A percentile compares a stretch with the other conserved stretches of the same genome.
Evolutionary conservation across 2,888 invertebrate genomes (phyloP).

Genomic region (Nephrotoma flavescens): DNA sequence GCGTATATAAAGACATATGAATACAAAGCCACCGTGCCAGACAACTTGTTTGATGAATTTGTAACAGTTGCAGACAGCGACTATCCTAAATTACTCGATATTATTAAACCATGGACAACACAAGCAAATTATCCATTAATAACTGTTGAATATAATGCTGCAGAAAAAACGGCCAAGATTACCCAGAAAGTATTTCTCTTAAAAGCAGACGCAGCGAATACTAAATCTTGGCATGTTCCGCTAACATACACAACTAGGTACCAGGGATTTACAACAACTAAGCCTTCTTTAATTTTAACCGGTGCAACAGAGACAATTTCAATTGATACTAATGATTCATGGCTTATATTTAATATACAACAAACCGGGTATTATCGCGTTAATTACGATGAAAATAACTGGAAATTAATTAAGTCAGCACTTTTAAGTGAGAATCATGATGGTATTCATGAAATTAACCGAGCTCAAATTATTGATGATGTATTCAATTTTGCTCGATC

Average conservation of each 20-base stretch:
- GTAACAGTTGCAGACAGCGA: background rate
- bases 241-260: slow-evolving; percentile 1
- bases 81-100: background rate
- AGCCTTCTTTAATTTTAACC: background rate
- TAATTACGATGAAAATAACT: slow-evolving; percentile 44
- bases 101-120: slow-evolving; percentile 38
- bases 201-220: background rate
- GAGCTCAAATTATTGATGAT: slow-evolving; percentile 66
- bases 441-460: slow-evolving; percentile 47
- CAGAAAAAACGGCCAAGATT: background rate
- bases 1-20: slow-evolving; percentile 33
- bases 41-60: background rate
- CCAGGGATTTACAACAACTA: background rate
- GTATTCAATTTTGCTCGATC: slow-evolving; percentile 55
- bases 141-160: slow-evolving; percentile 25
- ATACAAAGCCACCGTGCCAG: background rate
- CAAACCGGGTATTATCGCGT: slow-evolving; percentile 51
- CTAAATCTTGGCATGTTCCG: slow-evolving; percentile 7
- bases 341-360: slow-evolving; percentile 46
- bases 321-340: slow-evolving; percentile 16
- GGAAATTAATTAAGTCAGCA: slow-evolving; percentile 36
- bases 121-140: slow-evolving; percentile 51
- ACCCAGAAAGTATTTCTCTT: background rate
- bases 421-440: slow-evolving; percentile 31
- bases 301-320: background rate